Conservation (phyloP, 2,797 vertebrate species). For the Malurus leucopterus region DNA sequence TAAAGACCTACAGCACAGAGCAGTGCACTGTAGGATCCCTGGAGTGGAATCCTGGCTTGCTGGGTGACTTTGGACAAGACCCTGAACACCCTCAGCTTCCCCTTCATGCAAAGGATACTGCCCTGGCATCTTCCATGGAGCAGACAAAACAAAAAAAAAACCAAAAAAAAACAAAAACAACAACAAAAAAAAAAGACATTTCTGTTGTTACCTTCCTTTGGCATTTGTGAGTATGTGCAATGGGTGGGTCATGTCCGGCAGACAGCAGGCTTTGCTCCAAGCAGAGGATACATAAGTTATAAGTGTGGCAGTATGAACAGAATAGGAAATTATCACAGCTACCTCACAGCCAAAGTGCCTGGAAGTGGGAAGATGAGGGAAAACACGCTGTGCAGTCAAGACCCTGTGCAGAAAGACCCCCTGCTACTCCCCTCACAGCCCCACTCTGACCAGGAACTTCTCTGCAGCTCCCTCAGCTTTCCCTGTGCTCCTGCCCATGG, state of each 20-base stretch:
- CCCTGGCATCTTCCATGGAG: background rate
- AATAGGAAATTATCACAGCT: background rate
- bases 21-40: background rate
- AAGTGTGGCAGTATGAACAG: background rate
- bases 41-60: background rate
- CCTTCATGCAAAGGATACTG: background rate
- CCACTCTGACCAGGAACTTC: background rate
- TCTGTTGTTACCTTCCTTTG: background rate
- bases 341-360: background rate
- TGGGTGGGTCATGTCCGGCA: background rate
- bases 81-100: background rate
- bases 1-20: background rate
- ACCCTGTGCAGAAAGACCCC: background rate
- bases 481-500: background rate
- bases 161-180: too few species aligned
- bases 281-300: background rate
- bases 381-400: background rate
- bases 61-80: background rate
- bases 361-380: background rate
- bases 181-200: background rate
- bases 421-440: background rate
- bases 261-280: background rate
- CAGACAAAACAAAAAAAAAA: background rate
- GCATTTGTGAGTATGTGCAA: background rate
- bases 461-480: background rate